phyloP scores from a whole-genome alignment of 2,888 invertebrate species.

The Macrophya alboannulata region DNA sequence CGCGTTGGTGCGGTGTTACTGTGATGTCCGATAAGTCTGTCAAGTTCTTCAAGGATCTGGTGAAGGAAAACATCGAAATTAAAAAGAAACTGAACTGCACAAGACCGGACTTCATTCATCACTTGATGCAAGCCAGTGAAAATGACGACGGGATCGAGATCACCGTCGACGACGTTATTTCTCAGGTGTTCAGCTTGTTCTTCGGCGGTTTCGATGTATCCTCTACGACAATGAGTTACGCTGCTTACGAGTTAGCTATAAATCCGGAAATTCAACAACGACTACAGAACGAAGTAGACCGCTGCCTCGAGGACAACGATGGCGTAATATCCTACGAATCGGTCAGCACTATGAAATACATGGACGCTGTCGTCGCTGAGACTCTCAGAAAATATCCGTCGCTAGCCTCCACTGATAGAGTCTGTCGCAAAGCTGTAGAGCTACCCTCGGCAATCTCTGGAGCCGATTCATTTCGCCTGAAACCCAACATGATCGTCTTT shows the following conservation, averaged over 20 bases:
- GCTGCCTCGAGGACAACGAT: conserved; percentile 58
- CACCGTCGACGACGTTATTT: conserved; percentile 78
- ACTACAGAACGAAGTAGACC: conserved; percentile 74
- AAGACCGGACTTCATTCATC: conserved; percentile 82
- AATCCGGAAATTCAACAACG: conserved; percentile 80
- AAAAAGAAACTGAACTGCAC: conserved; percentile 55
- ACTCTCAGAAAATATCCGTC: conserved; percentile 81
- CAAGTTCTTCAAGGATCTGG: conserved; percentile 59
- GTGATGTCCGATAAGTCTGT: conserved; percentile 54
- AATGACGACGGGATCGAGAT: conserved; percentile 67
- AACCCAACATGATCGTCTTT: conserved; percentile 57
- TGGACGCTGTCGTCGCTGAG: conserved; percentile 78
- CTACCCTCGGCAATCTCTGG: conserved; percentile 71
- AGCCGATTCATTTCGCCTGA: conserved; percentile 54
- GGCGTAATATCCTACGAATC: conserved; percentile 67
- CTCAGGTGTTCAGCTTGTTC: conserved; percentile 79
- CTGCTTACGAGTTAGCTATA: conserved; percentile 70
- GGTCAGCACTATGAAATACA: conserved; percentile 68
- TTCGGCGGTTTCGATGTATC: conserved; percentile 72
- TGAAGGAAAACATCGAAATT: conserved; percentile 58
- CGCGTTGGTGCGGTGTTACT: conserved; percentile 57
- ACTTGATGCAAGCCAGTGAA: conserved; percentile 81
- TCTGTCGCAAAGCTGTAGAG: conserved; percentile 80
- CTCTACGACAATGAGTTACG: conserved; percentile 68
- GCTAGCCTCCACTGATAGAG: conserved; percentile 80